These are phyloP conservation scores for Macaria notata DNA, from an alignment of 2,888 invertebrate species.

Conservation along the genomic window DNA sequence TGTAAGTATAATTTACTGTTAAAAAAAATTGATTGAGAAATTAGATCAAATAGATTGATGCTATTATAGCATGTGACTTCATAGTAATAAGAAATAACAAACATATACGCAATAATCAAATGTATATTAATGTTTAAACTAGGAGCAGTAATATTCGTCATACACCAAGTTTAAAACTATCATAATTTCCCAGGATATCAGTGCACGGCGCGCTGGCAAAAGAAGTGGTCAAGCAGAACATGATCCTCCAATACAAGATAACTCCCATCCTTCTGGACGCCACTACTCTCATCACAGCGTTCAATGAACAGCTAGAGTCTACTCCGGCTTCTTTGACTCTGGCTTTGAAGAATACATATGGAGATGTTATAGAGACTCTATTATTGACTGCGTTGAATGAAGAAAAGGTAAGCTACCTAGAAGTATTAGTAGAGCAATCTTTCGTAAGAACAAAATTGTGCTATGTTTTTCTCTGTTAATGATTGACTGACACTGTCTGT, in stretches of 20 bases:
- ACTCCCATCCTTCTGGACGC: constrained; percentile 59
- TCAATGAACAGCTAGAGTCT: constrained; percentile 55
- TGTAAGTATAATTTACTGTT: constrained; percentile 53
- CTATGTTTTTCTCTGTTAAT: too few relatives aligned
- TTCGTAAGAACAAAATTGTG: too few relatives aligned
- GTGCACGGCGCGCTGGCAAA: constrained; percentile 73
- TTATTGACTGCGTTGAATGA: constrained; percentile 63
- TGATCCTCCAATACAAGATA: constrained; percentile 66
- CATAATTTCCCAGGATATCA: constrained; percentile 57
- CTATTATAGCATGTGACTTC: too few relatives aligned
- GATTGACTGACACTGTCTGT: too few relatives aligned
- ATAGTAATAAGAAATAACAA: too few relatives aligned
- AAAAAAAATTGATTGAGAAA: too few relatives aligned
- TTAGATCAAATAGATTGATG: too few relatives aligned
- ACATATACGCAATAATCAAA: too few relatives aligned
- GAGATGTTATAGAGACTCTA: constrained; percentile 50
- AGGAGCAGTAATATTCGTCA: too few relatives aligned
- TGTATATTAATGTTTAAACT: too few relatives aligned
- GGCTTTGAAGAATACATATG: constrained; percentile 52
- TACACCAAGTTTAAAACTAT: too few relatives aligned
- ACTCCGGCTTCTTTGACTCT: constrained; percentile 44
- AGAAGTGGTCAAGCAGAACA: constrained; percentile 70
- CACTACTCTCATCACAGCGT: constrained; percentile 51
- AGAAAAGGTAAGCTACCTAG: constrained; percentile 53
- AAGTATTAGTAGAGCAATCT: too few relatives aligned